Evolutionary conservation across 2,888 invertebrate species (phyloP).

Genomic region (Drosophila seclusa): DNA sequence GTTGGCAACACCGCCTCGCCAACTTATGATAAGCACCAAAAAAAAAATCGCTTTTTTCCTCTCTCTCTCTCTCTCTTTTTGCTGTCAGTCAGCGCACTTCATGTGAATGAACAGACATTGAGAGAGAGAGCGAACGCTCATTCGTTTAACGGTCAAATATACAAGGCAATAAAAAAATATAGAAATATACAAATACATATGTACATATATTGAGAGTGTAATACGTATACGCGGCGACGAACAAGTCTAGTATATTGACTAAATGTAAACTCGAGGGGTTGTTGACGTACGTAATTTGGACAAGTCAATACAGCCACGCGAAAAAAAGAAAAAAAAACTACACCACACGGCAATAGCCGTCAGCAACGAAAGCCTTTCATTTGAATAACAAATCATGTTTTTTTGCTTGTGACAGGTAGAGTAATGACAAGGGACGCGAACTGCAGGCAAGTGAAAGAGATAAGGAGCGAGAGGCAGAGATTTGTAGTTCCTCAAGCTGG

Average conservation of each 20-base stretch:
- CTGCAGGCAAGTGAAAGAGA: constrained; percentile 8
- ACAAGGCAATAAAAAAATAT: constrained; percentile 37
- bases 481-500: constrained; percentile 7
- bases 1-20: constrained; percentile 52
- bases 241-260: constrained; percentile 68
- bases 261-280: constrained; percentile 70
- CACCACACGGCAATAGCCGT: constrained; percentile 55
- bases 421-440: constrained; percentile 1
- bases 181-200: constrained; percentile 16
- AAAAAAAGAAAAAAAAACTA: constrained; percentile 13
- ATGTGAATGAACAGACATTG: constrained; percentile 1
- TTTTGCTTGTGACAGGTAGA: constrained; percentile 30
- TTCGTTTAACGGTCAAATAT: constrained; percentile 56
- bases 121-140: constrained; percentile 17
- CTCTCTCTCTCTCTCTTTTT: background rate
- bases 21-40: constrained; percentile 28
- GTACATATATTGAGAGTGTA: constrained; percentile 8
- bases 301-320: constrained; percentile 34
- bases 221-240: constrained; percentile 71
- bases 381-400: constrained; percentile 72
- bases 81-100: background rate
- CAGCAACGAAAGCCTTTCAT: constrained; percentile 62
- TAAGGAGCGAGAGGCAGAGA: background rate
- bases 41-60: constrained; percentile 36
- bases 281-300: constrained; percentile 72